phyloP scores from a whole-genome alignment of 2,797 vertebrate genomes.

The Lepilemur ruficaudatus region DNA sequence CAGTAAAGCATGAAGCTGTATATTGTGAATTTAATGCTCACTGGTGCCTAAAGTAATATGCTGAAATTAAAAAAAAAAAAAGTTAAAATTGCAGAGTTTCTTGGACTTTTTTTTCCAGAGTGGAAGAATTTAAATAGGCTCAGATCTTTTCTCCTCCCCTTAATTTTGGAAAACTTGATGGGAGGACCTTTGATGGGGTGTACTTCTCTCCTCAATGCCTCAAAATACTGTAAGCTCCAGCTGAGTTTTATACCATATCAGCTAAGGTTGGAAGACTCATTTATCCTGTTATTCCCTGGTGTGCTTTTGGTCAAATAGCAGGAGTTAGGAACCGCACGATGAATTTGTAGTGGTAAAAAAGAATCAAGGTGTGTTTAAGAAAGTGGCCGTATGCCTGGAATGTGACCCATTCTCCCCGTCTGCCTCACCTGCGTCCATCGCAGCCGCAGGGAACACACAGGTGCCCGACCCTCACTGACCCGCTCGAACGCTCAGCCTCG shows the following conservation, averaged over 20 bases:
- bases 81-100: neutral
- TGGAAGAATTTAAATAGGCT: neutral
- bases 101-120: neutral
- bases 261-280: neutral
- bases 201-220: neutral
- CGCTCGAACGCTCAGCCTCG: neutral
- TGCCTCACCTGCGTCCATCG: neutral
- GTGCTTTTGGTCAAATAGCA: neutral
- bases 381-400: fast-evolving
- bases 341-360: neutral
- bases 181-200: neutral
- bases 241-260: neutral
- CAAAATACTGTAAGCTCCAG: neutral
- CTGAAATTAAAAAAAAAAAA: neutral
- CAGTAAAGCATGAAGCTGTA: neutral
- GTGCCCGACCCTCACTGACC: neutral
- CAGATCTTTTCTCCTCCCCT: neutral
- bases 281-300: neutral
- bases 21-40: neutral
- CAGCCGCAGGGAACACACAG: neutral
- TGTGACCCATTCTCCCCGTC: neutral
- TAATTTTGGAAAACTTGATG: neutral
- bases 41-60: neutral
- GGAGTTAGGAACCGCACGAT: neutral
- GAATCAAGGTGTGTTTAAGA: neutral